Conservation (phyloP, 2,113 vertebrate species). For the Manacus vitellinus region DNA sequence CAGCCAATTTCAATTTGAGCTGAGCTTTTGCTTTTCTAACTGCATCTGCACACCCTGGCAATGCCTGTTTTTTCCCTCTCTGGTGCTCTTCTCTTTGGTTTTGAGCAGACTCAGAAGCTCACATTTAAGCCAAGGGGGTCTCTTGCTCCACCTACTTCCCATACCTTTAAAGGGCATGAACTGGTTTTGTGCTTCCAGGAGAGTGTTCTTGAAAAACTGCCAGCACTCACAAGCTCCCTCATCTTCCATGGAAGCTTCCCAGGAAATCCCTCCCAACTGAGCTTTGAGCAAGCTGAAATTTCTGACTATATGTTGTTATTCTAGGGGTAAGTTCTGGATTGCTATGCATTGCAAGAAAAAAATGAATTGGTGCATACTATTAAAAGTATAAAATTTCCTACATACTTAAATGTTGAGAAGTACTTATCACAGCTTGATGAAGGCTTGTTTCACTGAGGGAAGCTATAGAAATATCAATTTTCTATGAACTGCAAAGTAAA, state of each 20-base stretch:
- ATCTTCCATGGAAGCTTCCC: background rate
- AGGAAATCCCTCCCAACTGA: background rate
- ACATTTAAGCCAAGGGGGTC: background rate
- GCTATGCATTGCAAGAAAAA: background rate
- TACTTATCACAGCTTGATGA: constrained; percentile 61
- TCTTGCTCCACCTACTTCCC: background rate
- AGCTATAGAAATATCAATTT: constrained; percentile 45
- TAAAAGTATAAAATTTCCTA: constrained; percentile 30
- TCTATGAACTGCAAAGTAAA: constrained; percentile 39
- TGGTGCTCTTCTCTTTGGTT: background rate
- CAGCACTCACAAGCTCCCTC: background rate
- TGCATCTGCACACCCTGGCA: background rate
- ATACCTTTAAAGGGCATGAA: background rate
- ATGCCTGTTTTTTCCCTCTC: background rate
- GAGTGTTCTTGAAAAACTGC: background rate
- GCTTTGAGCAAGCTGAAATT: background rate
- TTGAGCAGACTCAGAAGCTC: background rate
- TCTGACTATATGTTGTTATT: background rate
- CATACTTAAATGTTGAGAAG: constrained; percentile 15
- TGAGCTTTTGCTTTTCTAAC: background rate
- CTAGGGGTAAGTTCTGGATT: background rate
- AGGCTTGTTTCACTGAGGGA: constrained; percentile 23
- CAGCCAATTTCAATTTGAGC: background rate
- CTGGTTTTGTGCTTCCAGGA: background rate
- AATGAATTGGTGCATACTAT: background rate